Base-by-base conservation (phyloP, 2,888 invertebrate genomes). In the Glyphotaelius pellucidus region DNA sequence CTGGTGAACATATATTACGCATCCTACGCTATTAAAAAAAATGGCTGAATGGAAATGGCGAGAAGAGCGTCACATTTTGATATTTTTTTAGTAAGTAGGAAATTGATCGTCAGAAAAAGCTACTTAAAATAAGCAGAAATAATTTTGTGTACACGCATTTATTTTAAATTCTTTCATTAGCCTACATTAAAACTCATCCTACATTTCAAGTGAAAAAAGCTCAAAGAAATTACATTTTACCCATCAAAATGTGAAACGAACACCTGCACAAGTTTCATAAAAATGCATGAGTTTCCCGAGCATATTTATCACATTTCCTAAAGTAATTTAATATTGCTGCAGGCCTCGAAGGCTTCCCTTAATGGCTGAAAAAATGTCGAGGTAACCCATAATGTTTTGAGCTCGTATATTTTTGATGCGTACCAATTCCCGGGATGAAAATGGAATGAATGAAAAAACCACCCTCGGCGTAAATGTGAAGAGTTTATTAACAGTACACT, bases 401-500 rank as follows among this genome's bases (percentile, higher is more conserved):
- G 25, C 67, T 67, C 67, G 67, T 67, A 67, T 83, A 83, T 83
- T 83, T 38, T 83, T 38, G 83, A 38, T 83, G 83, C 83, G 83
- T 83, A 11, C 32, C 83, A 83, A 35, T 83, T 86, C n/a, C 42
- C 42, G 47, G 42, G 47, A 86, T 86, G 86, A 86, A 86, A 86
- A 86, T 38, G 35, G 86, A 67, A n/a, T 7, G 52, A 67, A 86
- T 30, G 30, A 47, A 86, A 86, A 85, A 86, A 86, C 25, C 86
- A 30, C 42, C 38, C 86, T 35, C 35, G 86, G 30, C 47, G 86
- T 86, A 86, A 86, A 86, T 30, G 86, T 30, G 86, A 86, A 86
- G 42, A 47, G 86, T 86, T 86, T 86, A 86, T 86, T 86, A 86
- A 86, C 38, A 86, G 47, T 86, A 86, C 47, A 86, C 38, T 86